phyloP scores from a whole-genome alignment of 2,888 invertebrate species.

The Lysandra coridon region DNA sequence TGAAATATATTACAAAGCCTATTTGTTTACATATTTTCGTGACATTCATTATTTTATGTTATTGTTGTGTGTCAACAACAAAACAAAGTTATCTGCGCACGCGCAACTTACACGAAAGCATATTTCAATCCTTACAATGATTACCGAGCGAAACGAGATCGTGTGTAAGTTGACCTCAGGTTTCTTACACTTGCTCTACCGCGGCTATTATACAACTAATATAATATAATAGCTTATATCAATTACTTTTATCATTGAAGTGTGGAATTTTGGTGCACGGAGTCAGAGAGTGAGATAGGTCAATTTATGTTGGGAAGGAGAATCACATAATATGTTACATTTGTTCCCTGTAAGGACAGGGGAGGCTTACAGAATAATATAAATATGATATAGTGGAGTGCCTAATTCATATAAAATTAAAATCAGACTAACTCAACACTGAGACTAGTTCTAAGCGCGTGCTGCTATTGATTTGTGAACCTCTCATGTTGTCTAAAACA shows the following conservation, averaged over 20 bases:
- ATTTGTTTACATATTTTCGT: neutral
- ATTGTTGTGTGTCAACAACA: neutral
- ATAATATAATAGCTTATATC: neutral
- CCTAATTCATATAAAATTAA: neutral
- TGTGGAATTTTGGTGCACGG: neutral
- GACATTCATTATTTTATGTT: neutral
- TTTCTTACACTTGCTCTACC: constrained; percentile 6
- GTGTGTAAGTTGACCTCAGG: constrained; percentile 11
- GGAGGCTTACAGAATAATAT: neutral
- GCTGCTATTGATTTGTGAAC: too few relatives aligned
- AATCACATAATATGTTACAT: neutral
- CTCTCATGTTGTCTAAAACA: too few relatives aligned
- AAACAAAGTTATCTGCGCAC: neutral
- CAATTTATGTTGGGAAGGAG: neutral
- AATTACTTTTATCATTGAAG: neutral
- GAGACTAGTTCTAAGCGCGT: neutral
- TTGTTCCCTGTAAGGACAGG: neutral
- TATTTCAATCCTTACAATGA: neutral
- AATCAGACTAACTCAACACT: neutral
- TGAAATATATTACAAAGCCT: neutral
- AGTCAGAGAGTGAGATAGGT: neutral
- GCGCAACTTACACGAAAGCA: constrained; percentile 17
- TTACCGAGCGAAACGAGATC: neutral
- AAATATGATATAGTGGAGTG: neutral
- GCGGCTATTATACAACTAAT: neutral